These are phyloP conservation scores for Epinotia bilunana DNA, from an alignment of 2,888 invertebrate species.

Conservation along the genomic window DNA sequence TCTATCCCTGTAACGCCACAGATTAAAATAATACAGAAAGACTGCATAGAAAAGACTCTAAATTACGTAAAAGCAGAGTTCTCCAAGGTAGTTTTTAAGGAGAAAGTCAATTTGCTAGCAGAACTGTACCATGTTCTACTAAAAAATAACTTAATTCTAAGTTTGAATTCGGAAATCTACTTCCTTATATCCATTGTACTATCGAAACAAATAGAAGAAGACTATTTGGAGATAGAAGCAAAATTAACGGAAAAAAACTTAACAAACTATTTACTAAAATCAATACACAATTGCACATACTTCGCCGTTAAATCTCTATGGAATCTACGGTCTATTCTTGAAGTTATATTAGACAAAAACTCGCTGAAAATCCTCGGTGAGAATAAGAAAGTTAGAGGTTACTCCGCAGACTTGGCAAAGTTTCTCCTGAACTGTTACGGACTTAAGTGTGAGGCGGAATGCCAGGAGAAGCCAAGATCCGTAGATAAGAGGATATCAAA, in stretches of 20 bases:
- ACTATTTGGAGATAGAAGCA: slow-evolving; percentile 58
- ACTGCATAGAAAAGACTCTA: slow-evolving; percentile 57
- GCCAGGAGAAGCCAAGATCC: slow-evolving; percentile 50
- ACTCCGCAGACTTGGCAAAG: slow-evolving; percentile 83
- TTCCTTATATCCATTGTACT: slow-evolving; percentile 87
- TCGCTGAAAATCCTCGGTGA: slow-evolving; percentile 88
- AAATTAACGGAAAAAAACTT: slow-evolving; percentile 53
- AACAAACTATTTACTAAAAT: slow-evolving; percentile 53
- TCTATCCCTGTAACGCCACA: slow-evolving; percentile 60
- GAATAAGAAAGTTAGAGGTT: slow-evolving; percentile 86
- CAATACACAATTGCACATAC: slow-evolving; percentile 89
- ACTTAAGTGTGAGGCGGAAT: slow-evolving; percentile 68
- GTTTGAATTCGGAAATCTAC: slow-evolving; percentile 87
- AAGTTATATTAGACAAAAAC: slow-evolving; percentile 84
- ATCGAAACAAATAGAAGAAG: slow-evolving; percentile 75
- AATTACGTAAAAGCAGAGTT: slow-evolving; percentile 71
- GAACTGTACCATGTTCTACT: slow-evolving; percentile 85
- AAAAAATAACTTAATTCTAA: slow-evolving; percentile 85
- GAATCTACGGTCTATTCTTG: slow-evolving; percentile 82
- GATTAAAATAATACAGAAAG: slow-evolving; percentile 68
- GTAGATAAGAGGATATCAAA: slow-evolving; percentile 61
- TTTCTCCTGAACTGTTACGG: slow-evolving; percentile 73
- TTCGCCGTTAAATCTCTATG: slow-evolving; percentile 89
- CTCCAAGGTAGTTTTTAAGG: slow-evolving; percentile 76
- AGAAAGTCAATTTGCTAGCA: slow-evolving; percentile 82